Evolutionary conservation across 2,888 invertebrate species (phyloP), one percentile per base, ranked within the genome.

Genomic region (Chymomyza fuscimana): DNA sequence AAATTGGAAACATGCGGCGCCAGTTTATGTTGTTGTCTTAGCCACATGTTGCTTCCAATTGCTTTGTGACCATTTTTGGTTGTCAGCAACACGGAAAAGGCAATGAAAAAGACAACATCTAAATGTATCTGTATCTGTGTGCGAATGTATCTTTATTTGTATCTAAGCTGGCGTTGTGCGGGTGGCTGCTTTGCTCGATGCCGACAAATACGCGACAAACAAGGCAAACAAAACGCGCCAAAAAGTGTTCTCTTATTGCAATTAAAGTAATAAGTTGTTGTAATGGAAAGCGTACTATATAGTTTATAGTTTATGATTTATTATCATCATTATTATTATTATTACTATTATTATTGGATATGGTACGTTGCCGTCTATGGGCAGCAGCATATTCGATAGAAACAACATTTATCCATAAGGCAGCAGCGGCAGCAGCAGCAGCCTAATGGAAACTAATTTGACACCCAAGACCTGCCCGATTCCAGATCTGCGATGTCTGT

Each of bases 391-490:
- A 15, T 29, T 59, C 15, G 25, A 32, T 32, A 59, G 4, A 32
- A 32, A 32, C 32, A 5, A 9, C 32, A 9, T 32, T 5, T 32
- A 32, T 32, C 32, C 32, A 9, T 32, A 25, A 25, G 25, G 25
- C 32, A 9, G 5, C 32, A 58, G 25, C 22, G 58, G 58, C 58
- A 3, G 59, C 59, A 59, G 40, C 40, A 6, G 40, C 10, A 46
- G 12, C 12, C 40, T 84, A 81, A 82, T 82, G 79, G 71, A 70
- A 60, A 64, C 86, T 87, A 83, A 87, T 87, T 85, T 85, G 82
- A 86, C 87, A 85, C 85, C 85, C 78, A 36, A 76, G 72, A 79
- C 74, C 80, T 82, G 80, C 86, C 82, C 72, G 85, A 9, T 36
- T 36, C 36, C 36, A 36, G 36, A 36, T 36, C 36, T 36, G 9